Evolutionary conservation across 2,888 invertebrate genomes (phyloP), one percentile per base, ranked within the genome.

Genomic region (Polyommatus iphigenia): DNA sequence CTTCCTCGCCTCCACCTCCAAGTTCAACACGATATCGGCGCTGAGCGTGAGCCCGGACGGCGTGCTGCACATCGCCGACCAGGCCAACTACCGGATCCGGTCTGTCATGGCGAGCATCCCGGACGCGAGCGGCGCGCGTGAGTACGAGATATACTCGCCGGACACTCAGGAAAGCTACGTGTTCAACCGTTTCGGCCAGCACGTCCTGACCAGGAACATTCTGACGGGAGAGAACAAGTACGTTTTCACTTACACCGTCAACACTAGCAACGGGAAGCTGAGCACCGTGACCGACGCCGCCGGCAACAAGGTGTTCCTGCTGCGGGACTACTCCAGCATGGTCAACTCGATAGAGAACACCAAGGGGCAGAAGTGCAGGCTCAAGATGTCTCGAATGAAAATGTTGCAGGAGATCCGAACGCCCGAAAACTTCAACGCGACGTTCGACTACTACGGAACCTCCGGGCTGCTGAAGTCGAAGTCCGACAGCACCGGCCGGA

Each of bases 271-370:
- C 85, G 99, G 99, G 0, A 98, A 98, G 87, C 94, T 99, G 29
- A 98, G 98, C 85, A 97, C 98, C 0, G 98, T 99, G 0, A 98
- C 98, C 0, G 99, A 99, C 86, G 97, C 98, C 0, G 98, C 98
- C 5, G 98, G 98, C 76, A 98, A 98, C 85, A 97, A 98, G 90
- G 97, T 98, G 0, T 98, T 98, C 91, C 88, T 98, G 18, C 89
- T 98, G 13, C 94, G 98, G 50, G 98, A 98, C 86, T 97, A 97
- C 86, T 97, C 97, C 7, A 97, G 97, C 79, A 97, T 97, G 84
- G 98, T 99, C 0, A 98, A 98, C 85, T 98, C 98, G 0, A 98
- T 98, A 84, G 98, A 98, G 89, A 98, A 98, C 84, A 98, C 98
- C 0, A 98, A 98, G 88, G 98, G 98, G 0, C 98, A 98, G 85